These are phyloP conservation scores for Brachyhypopomus occidentalis DNA, from an alignment of 2,113 vertebrate genomes.

Conservation along the genomic window DNA sequence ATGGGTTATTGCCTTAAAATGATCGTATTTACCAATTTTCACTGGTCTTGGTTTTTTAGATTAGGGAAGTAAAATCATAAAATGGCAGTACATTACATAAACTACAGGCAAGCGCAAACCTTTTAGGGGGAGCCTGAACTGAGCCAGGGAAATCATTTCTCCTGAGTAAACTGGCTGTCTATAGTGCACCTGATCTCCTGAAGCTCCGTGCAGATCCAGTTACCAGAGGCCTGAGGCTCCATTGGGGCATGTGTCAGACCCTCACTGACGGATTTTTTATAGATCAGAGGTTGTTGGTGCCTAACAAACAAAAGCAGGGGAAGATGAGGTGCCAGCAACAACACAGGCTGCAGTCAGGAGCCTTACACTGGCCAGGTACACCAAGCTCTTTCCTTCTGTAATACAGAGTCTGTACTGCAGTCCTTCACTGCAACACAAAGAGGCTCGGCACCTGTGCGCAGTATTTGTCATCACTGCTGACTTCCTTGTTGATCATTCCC, in stretches of 20 bases:
- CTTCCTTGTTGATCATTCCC: no score
- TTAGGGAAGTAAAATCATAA: no score
- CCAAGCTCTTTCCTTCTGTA: conserved; percentile 74
- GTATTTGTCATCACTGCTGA: not conserved
- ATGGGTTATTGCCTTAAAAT: no score
- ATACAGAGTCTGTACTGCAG: no score
- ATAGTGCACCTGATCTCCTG: conserved; percentile 10
- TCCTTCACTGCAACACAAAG: no score
- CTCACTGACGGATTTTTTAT: conserved; percentile 2
- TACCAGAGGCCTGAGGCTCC: not conserved
- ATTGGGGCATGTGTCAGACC: not conserved
- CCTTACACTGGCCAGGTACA: conserved; percentile 76
- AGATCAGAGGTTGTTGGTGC: conserved; percentile 4
- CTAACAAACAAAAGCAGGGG: not conserved
- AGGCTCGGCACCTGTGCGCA: no score
- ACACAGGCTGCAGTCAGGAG: conserved; percentile 78
- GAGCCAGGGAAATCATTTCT: no score
- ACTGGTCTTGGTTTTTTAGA: no score
- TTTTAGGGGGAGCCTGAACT: no score
- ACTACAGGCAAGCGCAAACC: no score
- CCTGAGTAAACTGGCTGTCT: not conserved
- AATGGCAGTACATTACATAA: no score
- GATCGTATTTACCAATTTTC: no score
- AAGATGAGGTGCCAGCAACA: conserved; percentile 60
- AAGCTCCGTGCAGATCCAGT: conserved; percentile 5